A percentile compares a stretch with the other conserved stretches of the same genome.
Evolutionary conservation across 2,113 vertebrate species (phyloP).

Genomic region (Saccopteryx bilineata): DNA sequence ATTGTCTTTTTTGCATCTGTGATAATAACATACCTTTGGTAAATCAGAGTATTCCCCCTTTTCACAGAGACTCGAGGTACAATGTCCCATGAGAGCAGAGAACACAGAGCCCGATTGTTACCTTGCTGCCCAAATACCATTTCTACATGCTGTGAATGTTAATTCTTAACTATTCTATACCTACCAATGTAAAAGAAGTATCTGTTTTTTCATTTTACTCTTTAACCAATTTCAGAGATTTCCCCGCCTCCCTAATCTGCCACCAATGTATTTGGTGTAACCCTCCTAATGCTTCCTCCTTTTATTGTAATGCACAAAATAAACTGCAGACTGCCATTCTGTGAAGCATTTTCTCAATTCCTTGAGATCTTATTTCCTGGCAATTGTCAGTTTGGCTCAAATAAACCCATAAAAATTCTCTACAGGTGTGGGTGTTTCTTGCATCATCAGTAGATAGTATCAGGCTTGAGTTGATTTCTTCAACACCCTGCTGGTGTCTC

Average conservation of each 20-base stretch:
- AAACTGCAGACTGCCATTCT: neutral
- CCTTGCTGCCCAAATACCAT: neutral
- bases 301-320: neutral
- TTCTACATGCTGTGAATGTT: neutral
- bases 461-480: slow-evolving; percentile 14
- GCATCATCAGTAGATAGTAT: neutral
- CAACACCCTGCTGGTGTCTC: neutral
- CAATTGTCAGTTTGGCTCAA: neutral
- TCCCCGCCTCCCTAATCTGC: neutral
- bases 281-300: neutral
- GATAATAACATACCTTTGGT: neutral
- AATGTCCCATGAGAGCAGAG: neutral
- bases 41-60: neutral
- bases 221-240: neutral
- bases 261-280: neutral
- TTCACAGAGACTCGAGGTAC: neutral
- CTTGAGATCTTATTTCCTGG: neutral
- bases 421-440: neutral
- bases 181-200: neutral
- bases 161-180: neutral
- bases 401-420: neutral
- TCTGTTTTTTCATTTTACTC: neutral
- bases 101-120: neutral
- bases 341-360: neutral
- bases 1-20: neutral